Percentiles rank a stretch among this genome's conserved stretches.
phyloP scores from a whole-genome alignment of 1,140 invertebrate genomes.

The Nilaparvata lugens region DNA sequence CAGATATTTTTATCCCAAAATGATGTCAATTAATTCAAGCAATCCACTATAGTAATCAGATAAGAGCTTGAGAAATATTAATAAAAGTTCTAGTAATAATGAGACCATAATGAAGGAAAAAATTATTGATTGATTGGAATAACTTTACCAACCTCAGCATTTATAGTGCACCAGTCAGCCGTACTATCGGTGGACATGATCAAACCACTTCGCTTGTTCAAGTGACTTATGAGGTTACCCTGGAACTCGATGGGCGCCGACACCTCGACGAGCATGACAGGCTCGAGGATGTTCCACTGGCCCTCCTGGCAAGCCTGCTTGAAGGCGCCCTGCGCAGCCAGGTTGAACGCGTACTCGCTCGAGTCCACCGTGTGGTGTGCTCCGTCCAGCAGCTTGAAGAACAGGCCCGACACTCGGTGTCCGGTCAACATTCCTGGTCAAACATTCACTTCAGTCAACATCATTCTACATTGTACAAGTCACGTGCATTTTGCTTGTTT shows the following conservation, averaged over 20 bases:
- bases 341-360: constrained; percentile 82
- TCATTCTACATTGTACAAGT: too few species aligned
- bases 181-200: constrained; percentile 69
- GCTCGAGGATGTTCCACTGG: constrained; percentile 87
- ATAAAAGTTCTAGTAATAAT: background rate
- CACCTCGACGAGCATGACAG: constrained; percentile 94
- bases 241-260: constrained; percentile 81
- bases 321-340: constrained; percentile 82
- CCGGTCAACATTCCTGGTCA: constrained; percentile 40
- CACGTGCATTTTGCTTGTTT: too few species aligned
- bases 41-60: background rate
- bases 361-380: constrained; percentile 93
- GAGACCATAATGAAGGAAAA: background rate
- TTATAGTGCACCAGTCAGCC: constrained; percentile 84
- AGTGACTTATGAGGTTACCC: constrained; percentile 64
- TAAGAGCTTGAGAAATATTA: background rate
- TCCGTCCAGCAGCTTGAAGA: constrained; percentile 79
- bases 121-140: background rate
- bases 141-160: constrained; percentile 56
- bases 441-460: too few species aligned
- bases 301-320: constrained; percentile 76
- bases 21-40: background rate
- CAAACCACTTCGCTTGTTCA: constrained; percentile 81
- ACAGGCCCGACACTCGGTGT: constrained; percentile 81
- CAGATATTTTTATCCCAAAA: background rate